These are phyloP conservation scores for Rhyacichthys aspro DNA, from an alignment of 2,797 vertebrate genomes.

Conservation along the genomic window DNA sequence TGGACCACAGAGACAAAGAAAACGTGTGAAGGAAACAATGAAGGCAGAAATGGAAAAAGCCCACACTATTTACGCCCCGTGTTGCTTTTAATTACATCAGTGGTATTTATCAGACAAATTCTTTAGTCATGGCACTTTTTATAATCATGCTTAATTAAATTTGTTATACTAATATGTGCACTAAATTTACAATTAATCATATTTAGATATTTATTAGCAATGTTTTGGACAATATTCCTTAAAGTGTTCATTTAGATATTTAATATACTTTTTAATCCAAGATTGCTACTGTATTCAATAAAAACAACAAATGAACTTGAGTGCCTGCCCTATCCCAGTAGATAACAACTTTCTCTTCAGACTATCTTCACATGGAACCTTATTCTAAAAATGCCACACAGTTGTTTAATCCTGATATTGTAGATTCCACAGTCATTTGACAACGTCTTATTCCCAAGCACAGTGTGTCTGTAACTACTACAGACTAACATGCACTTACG, in stretches of 20 bases:
- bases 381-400: not conserved
- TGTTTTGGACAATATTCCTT: not conserved
- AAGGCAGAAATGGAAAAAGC: not conserved
- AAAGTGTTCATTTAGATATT: not conserved
- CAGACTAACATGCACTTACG: conserved; percentile 3
- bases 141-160: conserved; percentile 4
- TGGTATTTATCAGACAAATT: not conserved
- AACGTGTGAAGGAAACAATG: not conserved
- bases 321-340: not conserved
- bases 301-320: not conserved
- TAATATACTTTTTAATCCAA: conserved; percentile 3
- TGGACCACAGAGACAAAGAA: not conserved
- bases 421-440: not conserved
- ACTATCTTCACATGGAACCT: not conserved
- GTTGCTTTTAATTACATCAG: not conserved
- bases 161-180: not conserved
- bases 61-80: not conserved
- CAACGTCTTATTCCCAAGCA: conserved; percentile 3
- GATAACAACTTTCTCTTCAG: not conserved
- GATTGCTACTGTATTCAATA: not conserved
- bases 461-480: conserved; percentile 2
- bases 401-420: not conserved
- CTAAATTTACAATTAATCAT: conserved; percentile 3
- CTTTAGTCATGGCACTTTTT: conserved; percentile 8
- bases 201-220: not conserved